Conservation (phyloP, 2,888 invertebrate species). For the Automeris io region DNA sequence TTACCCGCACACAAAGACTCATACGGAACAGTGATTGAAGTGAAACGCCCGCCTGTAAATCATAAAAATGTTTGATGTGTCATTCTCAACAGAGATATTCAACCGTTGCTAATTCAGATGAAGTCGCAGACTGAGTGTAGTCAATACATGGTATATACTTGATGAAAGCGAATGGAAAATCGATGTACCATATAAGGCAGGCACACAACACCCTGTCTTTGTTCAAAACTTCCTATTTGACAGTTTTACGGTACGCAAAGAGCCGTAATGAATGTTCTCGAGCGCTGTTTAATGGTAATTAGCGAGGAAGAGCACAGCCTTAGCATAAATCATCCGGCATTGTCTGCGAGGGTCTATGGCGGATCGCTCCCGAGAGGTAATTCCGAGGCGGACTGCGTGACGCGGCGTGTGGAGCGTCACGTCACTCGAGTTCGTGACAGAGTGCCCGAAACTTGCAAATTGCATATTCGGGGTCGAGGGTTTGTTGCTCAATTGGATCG, state of each 20-base stretch:
- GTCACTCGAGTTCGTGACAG: neutral
- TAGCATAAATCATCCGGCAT: slow-evolving; percentile 40
- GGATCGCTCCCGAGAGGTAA: slow-evolving; percentile 1
- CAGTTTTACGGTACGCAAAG: slow-evolving; percentile 38
- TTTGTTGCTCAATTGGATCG: too few relatives aligned
- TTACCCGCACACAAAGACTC: too few relatives aligned
- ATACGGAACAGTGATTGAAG: too few relatives aligned
- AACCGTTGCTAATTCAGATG: too few relatives aligned
- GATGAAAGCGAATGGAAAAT: too few relatives aligned
- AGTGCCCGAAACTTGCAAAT: slow-evolving; percentile 1
- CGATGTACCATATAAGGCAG: neutral
- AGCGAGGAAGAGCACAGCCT: slow-evolving; percentile 23
- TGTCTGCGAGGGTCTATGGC: slow-evolving; percentile 23
- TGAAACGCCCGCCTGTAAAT: too few relatives aligned
- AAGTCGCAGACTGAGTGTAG: too few relatives aligned
- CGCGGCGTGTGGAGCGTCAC: neutral
- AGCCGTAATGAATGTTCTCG: slow-evolving; percentile 32
- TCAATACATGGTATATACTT: too few relatives aligned
- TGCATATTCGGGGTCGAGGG: too few relatives aligned
- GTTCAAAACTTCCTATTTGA: slow-evolving; percentile 25
- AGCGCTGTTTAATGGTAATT: slow-evolving; percentile 44
- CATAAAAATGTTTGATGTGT: too few relatives aligned
- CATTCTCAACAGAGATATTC: too few relatives aligned
- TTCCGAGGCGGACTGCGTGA: slow-evolving; percentile 1
- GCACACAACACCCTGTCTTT: slow-evolving; percentile 11